phyloP scores from a whole-genome alignment of 2,113 vertebrate species.

The Oncorhynchus clarkii region DNA sequence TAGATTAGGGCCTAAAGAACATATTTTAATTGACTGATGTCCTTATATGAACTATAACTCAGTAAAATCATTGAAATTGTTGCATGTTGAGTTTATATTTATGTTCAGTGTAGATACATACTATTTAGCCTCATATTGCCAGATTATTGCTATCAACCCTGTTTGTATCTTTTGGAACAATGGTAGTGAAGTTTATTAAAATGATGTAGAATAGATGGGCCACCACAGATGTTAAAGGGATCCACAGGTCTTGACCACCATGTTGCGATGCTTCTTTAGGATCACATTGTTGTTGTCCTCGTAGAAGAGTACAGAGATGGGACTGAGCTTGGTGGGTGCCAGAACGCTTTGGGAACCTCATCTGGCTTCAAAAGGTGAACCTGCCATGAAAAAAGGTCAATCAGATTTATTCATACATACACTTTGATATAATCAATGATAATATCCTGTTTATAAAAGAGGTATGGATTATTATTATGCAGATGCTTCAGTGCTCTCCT shows the following conservation, averaged over 20 bases:
- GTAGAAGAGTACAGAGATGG: conserved; percentile 69
- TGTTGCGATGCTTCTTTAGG: conserved; percentile 94
- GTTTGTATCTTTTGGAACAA: neutral
- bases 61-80: too few relatives aligned
- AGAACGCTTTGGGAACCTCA: too few relatives aligned
- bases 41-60: too few relatives aligned
- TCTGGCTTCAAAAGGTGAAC: too few relatives aligned
- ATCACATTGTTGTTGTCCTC: conserved; percentile 98
- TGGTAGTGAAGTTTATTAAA: neutral
- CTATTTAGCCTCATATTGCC: neutral
- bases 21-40: too few relatives aligned
- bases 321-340: too few relatives aligned
- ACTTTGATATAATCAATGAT: neutral
- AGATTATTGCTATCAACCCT: neutral
- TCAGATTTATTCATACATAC: neutral
- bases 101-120: neutral
- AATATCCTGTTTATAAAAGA: too few relatives aligned
- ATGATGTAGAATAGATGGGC: neutral
- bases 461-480: too few relatives aligned
- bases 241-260: conserved; percentile 96
- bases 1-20: too few relatives aligned
- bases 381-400: conserved; percentile 50
- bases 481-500: too few relatives aligned
- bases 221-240: conserved; percentile 58
- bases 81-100: too few relatives aligned